These are phyloP conservation scores for Andrena bicolor DNA, from an alignment of 2,888 invertebrate species.

Conservation along the genomic window DNA sequence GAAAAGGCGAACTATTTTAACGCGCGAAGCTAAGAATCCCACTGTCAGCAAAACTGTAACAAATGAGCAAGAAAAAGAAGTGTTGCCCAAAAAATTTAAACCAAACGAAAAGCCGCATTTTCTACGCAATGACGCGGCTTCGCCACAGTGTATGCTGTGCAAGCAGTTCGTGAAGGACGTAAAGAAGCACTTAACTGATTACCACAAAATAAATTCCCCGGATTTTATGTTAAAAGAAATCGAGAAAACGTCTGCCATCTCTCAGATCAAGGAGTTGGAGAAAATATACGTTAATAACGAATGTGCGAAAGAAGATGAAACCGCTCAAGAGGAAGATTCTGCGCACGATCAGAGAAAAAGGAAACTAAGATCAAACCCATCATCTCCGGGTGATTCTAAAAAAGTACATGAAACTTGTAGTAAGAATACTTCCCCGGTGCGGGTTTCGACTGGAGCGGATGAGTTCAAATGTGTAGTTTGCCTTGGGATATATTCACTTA, in stretches of 20 bases:
- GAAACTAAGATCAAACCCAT: slow-evolving; percentile 35
- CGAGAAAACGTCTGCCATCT: not conserved
- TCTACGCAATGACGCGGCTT: not conserved
- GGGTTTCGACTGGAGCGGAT: rapidly evolving
- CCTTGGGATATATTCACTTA: slow-evolving; percentile 59
- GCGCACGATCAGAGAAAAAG: not conserved
- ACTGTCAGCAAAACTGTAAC: not conserved
- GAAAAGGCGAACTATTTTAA: not conserved
- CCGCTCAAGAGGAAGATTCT: not conserved
- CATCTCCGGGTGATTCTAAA: not conserved
- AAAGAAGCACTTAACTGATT: slow-evolving; percentile 76
- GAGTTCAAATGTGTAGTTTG: slow-evolving; percentile 67
- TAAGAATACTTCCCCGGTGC: not conserved
- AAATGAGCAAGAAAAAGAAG: slow-evolving; percentile 10
- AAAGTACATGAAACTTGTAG: slow-evolving; percentile 19
- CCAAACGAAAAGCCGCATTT: not conserved
- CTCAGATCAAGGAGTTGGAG: slow-evolving; percentile 1
- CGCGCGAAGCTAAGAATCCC: not conserved
- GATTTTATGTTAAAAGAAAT: slow-evolving; percentile 69
- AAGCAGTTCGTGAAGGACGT: slow-evolving; percentile 72
- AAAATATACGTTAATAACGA: not conserved
- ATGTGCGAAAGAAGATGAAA: not conserved
- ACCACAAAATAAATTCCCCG: slow-evolving; percentile 79
- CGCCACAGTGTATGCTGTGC: slow-evolving; percentile 76
- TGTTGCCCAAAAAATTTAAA: not conserved